Conservation (phyloP, 2,797 vertebrate species). For the Anniella stebbinsi region DNA sequence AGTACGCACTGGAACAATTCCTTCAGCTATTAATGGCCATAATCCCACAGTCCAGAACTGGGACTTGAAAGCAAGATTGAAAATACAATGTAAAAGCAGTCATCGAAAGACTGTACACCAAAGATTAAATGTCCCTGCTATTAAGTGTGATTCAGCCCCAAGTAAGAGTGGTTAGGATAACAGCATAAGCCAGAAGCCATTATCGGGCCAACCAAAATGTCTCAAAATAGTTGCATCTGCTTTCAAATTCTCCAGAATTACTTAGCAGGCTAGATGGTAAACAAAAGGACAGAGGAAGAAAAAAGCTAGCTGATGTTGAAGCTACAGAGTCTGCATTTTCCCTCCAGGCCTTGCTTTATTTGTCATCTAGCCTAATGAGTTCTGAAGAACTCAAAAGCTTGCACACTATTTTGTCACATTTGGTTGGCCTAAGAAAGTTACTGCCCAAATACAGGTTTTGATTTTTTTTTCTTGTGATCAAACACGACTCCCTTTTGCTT, state of each 20-base stretch:
- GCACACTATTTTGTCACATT: background rate
- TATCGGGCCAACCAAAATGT: background rate
- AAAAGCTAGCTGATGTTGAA: background rate
- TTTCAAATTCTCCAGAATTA: background rate
- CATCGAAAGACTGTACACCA: background rate
- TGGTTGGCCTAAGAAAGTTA: background rate
- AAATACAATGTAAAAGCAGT: too few relatives aligned
- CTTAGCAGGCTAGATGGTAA: background rate
- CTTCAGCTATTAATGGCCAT: background rate
- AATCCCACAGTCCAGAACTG: background rate
- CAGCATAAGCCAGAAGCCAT: background rate
- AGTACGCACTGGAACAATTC: background rate
- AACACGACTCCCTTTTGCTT: background rate
- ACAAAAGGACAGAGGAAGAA: too few relatives aligned
- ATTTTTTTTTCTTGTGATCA: background rate
- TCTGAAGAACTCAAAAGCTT: background rate
- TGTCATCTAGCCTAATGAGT: background rate
- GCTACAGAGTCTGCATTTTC: background rate
- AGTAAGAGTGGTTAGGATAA: background rate
- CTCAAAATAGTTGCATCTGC: background rate
- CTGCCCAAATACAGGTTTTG: too few relatives aligned
- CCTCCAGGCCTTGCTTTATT: background rate
- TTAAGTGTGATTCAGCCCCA: background rate
- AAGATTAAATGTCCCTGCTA: too few relatives aligned
- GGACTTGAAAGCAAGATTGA: too few relatives aligned